Evolutionary conservation across 2,888 invertebrate species (phyloP), one percentile per base, ranked within the genome.

Genomic region (Ornithoptera alexandrae): DNA sequence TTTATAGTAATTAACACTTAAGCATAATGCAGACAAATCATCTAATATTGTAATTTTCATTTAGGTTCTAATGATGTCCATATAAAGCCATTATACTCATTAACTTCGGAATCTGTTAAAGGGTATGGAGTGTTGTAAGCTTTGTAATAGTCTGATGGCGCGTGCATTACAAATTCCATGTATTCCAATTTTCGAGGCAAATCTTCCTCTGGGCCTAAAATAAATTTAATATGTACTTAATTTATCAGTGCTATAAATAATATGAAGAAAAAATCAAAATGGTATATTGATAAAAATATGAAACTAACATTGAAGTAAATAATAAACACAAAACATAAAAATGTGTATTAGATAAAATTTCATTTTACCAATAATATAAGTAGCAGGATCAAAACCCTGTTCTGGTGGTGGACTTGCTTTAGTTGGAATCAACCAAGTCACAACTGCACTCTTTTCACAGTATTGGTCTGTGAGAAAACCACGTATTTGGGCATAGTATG

Each of bases 161-260:
- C 97, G 80, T 97, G 98, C 96, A 98, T 97, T 22, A 98, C 95
- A 89, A 98, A 98, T 81, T 97, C 96, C 95, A 98, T 95, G 75
- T 95, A 97, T 46, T 97, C 96, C 67, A 98, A 90, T 84, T 96
- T 96, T 8, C 98, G 93, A 0, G 98, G 96, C 2, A 97, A 90
- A 74, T 98, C 98, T 89, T 98, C 98, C 81, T 98, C 98, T 0
- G 97, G 97, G 3, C 98, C 97, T 96, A 20, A 12, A 63, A 22
- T 59, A 50, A 62, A 1, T 0, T 53, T 1, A 7, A n/a, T n/a
- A n/a, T 53, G 30, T 53, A 53, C 6, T 18, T n/a, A 53, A 4
- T n/a, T 53, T 12, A 46, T 46, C 15, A 46, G 12, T 46, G 39
- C 10, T 10, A 39, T 39, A 39, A 6, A 39, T 39, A 39, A 10